These are phyloP conservation scores for Pocillopora meandrina DNA, from an alignment of 92 coral and sea anemone species.

Conservation along the genomic window DNA sequence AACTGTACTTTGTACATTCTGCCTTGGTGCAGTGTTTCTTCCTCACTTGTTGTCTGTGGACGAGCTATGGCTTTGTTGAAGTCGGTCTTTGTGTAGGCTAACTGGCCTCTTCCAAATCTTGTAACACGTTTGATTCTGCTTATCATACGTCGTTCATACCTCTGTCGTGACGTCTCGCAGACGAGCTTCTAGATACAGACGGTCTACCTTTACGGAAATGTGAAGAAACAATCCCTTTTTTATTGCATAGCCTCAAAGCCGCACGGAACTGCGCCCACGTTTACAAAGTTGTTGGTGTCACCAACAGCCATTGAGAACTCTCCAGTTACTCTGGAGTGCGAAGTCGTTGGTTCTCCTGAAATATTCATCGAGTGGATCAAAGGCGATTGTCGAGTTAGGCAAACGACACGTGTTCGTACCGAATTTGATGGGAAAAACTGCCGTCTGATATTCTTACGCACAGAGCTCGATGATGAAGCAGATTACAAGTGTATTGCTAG, in stretches of 20 bases:
- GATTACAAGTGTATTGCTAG: conserved; percentile 87
- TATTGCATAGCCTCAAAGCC: conserved; percentile 66
- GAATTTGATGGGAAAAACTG: conserved; percentile 64
- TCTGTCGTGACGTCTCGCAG: not conserved
- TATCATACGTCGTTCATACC: not conserved
- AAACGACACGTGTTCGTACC: conserved; percentile 54
- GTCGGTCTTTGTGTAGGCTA: not conserved
- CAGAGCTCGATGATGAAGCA: conserved; percentile 85
- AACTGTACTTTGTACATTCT: not conserved
- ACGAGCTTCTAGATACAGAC: not conserved
- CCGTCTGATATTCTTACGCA: conserved; percentile 51
- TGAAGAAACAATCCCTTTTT: conserved; percentile 28
- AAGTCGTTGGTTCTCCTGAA: conserved; percentile 68
- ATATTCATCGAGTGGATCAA: conserved; percentile 86
- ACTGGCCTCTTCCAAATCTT: not conserved
- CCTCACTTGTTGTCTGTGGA: not conserved
- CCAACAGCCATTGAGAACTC: conserved; percentile 76
- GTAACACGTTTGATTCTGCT: not conserved
- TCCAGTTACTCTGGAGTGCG: conserved; percentile 72
- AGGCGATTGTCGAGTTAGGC: conserved; percentile 75
- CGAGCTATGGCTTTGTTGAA: not conserved
- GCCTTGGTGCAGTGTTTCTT: not conserved
- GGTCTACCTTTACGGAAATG: not conserved
- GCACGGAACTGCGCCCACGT: conserved; percentile 80
- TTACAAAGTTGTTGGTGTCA: conserved; percentile 66